These are phyloP conservation scores for Itoplectis maculator DNA, from an alignment of 2,888 invertebrate species.

Conservation along the genomic window DNA sequence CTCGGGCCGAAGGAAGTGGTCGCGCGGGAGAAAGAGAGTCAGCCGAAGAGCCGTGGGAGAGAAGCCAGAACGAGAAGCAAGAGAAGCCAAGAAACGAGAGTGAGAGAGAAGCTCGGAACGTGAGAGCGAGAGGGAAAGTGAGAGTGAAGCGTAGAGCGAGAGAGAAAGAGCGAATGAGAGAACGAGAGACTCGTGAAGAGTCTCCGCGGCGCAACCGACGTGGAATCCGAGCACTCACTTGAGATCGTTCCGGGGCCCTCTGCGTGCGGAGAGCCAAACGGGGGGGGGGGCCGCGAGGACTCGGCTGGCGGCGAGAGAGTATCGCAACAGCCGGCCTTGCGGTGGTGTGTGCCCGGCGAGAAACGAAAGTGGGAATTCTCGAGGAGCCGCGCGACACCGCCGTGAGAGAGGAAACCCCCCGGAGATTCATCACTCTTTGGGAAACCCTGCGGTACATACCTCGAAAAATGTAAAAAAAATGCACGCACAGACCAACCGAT, in stretches of 20 bases:
- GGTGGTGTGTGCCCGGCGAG: background rate
- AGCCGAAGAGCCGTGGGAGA: slow-evolving; percentile 70
- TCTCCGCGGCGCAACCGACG: slow-evolving; percentile 33
- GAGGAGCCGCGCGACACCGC: slow-evolving; percentile 61
- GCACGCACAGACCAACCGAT: background rate
- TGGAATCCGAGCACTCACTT: slow-evolving; percentile 59
- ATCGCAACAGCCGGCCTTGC: slow-evolving; percentile 38
- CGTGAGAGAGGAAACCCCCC: slow-evolving; percentile 48
- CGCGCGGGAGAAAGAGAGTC: slow-evolving; percentile 52
- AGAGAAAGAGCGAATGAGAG: slow-evolving; percentile 69
- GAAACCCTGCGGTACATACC: slow-evolving; percentile 15
- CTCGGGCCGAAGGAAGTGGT: slow-evolving; percentile 68
- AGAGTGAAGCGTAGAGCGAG: slow-evolving; percentile 23
- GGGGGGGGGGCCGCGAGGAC: slow-evolving; percentile 2
- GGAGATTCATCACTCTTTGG: slow-evolving; percentile 59
- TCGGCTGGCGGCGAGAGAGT: no score
- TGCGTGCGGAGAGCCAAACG: slow-evolving; percentile 52
- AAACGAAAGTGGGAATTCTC: slow-evolving; percentile 61
- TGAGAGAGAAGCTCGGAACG: slow-evolving; percentile 1
- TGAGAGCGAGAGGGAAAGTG: slow-evolving; percentile 68
- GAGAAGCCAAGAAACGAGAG: slow-evolving; percentile 38
- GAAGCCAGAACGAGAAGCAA: slow-evolving; percentile 65
- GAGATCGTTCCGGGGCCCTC: slow-evolving; percentile 44
- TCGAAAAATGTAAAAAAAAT: background rate
- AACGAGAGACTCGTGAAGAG: slow-evolving; percentile 45